These are phyloP conservation scores for Drosophila maculinotata DNA, from an alignment of 2,888 invertebrate species.

Conservation along the genomic window DNA sequence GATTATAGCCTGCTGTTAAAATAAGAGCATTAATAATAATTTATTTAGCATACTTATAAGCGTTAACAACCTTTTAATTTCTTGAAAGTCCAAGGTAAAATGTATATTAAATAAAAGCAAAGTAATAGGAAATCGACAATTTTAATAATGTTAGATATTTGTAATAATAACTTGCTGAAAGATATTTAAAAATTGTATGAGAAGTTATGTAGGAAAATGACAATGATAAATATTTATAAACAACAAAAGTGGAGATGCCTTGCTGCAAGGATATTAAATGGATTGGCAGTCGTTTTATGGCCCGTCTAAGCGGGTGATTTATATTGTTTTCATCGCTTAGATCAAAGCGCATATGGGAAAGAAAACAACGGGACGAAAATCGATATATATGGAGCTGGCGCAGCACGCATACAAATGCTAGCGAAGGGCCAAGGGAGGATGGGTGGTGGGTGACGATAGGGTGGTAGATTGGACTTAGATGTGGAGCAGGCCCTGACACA, in stretches of 20 bases:
- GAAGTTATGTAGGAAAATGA: neutral
- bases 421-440: slow-evolving; percentile 4
- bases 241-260: neutral
- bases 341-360: slow-evolving; percentile 59
- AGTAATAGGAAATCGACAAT: too few relatives aligned
- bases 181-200: too few relatives aligned
- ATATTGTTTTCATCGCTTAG: slow-evolving; percentile 61
- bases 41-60: slow-evolving; percentile 14
- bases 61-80: neutral
- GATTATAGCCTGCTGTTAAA: too few relatives aligned
- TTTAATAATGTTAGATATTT: too few relatives aligned
- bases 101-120: neutral
- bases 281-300: slow-evolving; percentile 35
- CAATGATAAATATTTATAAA: neutral
- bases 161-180: neutral
- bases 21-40: neutral
- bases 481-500: slow-evolving; percentile 64
- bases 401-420: slow-evolving; percentile 48
- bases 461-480: slow-evolving; percentile 33
- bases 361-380: slow-evolving; percentile 59
- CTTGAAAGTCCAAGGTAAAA: neutral
- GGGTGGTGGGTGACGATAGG: neutral
- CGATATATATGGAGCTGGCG: slow-evolving; percentile 54
- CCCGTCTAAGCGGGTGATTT: slow-evolving; percentile 37
- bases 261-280: slow-evolving; percentile 11